Base-by-base conservation (phyloP, 2,113 vertebrate genomes). In the Caloenas nicobarica region DNA sequence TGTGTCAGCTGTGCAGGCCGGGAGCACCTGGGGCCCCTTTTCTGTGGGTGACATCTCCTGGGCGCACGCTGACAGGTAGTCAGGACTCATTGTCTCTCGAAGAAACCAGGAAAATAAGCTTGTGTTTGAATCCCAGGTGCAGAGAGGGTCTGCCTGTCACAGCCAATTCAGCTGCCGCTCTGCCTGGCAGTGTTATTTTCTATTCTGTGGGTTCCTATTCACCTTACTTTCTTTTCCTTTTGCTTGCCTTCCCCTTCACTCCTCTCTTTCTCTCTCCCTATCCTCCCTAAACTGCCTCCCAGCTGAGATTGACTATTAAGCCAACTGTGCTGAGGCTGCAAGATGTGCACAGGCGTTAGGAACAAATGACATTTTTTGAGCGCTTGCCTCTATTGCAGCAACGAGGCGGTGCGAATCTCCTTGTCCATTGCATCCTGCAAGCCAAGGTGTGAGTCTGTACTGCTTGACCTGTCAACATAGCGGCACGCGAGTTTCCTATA, bases 121-220 rank as follows among this genome's bases (percentile, higher is more conserved):
- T 79, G 24, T 11, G 24, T 80, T 88, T 89, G 95, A 97, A 95
- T 91, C 91, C 79, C 94, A 96, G 94, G 78, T 95, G 95, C 91
- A 81, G 87, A 86, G 71, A 83, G 68, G 71, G 80, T 72, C 85
- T 92, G 74, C 68, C 76, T 97, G 95, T 96, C 94, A 94, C 58
- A 96, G 91, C 26, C 93, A 96, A 95, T 96, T 96, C 91, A 88
- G 74, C 61, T 46, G 40, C 54, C 0, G 15, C 51, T 81, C 62
- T 95, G 58, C 72, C 58, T 93, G 85, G 57, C 79, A 84, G 40
- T 70, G 44, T 86, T 94, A 53, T 84, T 91, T 85, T 74, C 80
- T 91, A 6, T 77, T 93, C 89, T 50, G 13, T 0, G 1, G 64
- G 51, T 42, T 93, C 80, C 44, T 65, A 8, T 66, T 89, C 50